phyloP scores from a whole-genome alignment of 2,113 vertebrate species.

The Nannobrachium achirus region DNA sequence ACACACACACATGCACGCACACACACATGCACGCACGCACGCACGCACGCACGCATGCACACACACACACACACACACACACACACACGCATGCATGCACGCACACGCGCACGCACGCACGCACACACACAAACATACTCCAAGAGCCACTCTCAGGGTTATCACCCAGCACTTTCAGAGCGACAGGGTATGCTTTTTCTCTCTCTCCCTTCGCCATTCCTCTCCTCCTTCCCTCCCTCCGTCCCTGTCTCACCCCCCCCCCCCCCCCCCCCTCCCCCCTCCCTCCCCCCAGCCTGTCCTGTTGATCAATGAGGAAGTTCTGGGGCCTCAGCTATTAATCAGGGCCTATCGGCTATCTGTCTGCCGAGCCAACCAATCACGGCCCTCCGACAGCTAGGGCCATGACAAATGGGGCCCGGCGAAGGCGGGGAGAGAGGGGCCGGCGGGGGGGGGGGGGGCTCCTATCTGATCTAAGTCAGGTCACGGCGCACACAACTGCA shows the following conservation, averaged over 20 bases:
- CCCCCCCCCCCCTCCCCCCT: conserved; percentile 8
- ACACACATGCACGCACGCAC: conserved; percentile 11
- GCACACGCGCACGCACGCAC: conserved; percentile 17
- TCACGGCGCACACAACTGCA: conserved; percentile 64
- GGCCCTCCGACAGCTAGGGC: conserved; percentile 75
- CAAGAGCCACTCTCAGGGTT: conserved; percentile 63
- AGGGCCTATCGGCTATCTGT: conserved; percentile 84
- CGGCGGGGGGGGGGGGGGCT: conserved; percentile 45
- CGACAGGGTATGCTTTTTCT: conserved; percentile 73
- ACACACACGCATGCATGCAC: conserved; percentile 23
- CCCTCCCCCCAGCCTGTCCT: conserved; percentile 65
- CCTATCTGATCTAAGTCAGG: conserved; percentile 77
- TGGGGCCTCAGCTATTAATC: conserved; percentile 83
- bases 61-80: conserved; percentile 3
- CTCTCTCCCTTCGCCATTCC: conserved; percentile 45
- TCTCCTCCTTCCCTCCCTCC: conserved; percentile 18
- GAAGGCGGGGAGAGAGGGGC: conserved; percentile 54
- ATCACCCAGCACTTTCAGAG: conserved; percentile 70
- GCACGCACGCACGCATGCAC: background rate
- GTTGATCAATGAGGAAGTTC: conserved; percentile 86
- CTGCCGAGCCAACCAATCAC: conserved; percentile 82
- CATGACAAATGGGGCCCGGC: conserved; percentile 81
- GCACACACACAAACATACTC: conserved; percentile 15
- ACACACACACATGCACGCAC: conserved; percentile 11
- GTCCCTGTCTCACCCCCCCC: conserved; percentile 29